phyloP scores from a whole-genome alignment of 2,113 vertebrate species.

The Epinephelus moara region DNA sequence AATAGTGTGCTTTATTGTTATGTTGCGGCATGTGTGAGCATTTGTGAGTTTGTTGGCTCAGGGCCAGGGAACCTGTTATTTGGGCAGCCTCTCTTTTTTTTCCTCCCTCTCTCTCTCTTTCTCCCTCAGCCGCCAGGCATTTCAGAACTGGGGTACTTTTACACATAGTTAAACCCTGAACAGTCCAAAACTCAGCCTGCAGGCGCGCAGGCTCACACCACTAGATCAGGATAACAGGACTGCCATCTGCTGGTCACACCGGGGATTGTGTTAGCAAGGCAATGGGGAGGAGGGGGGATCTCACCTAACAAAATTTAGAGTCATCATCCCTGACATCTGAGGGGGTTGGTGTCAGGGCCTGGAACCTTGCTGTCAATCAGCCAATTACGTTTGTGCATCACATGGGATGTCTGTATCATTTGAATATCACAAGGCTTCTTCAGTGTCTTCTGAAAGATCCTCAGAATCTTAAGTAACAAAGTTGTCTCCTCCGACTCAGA shows the following conservation, averaged over 20 bases:
- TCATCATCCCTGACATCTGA: slow-evolving; percentile 73
- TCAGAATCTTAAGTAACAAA: slow-evolving; percentile 39
- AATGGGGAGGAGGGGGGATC: slow-evolving; percentile 37
- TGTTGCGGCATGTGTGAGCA: slow-evolving; percentile 74
- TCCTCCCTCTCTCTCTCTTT: not conserved
- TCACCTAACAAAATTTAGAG: slow-evolving; percentile 66
- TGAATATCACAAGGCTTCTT: slow-evolving; percentile 64
- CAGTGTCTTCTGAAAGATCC: not conserved
- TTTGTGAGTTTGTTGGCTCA: slow-evolving; percentile 78
- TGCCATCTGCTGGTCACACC: slow-evolving; percentile 83
- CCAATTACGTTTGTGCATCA: slow-evolving; percentile 54
- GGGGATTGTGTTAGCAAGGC: slow-evolving; percentile 1
- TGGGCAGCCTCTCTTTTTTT: slow-evolving; percentile 55
- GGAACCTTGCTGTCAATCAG: slow-evolving; percentile 71
- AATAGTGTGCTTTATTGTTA: slow-evolving; percentile 79
- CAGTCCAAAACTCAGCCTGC: slow-evolving; percentile 74
- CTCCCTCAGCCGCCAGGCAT: slow-evolving; percentile 64
- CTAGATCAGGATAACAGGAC: slow-evolving; percentile 80
- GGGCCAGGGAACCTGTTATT: slow-evolving; percentile 78
- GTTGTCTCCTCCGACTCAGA: slow-evolving; percentile 25
- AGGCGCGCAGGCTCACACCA: slow-evolving; percentile 29
- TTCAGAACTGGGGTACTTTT: slow-evolving; percentile 80
- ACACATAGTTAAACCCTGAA: slow-evolving; percentile 82
- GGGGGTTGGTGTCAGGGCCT: slow-evolving; percentile 69
- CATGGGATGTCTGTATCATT: slow-evolving; percentile 66